A percentile compares a stretch with the other conserved stretches of the same genome.
Evolutionary conservation across 2,888 invertebrate genomes (phyloP).

Genomic region (Oasisia sp.): DNA sequence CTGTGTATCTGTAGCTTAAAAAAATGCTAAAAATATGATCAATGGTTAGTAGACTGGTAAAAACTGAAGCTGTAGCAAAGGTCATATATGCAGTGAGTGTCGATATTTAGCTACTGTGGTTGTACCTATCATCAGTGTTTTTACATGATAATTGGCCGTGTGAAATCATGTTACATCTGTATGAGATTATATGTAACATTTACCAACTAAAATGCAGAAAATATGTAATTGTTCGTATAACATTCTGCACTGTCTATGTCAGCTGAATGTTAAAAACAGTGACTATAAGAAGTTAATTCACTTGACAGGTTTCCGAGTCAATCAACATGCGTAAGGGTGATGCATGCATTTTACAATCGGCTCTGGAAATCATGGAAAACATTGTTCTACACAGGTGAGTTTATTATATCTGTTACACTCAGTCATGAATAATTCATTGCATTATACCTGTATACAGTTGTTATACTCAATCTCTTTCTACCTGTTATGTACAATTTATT

Average conservation of each 20-base stretch:
- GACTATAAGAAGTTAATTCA: not conserved
- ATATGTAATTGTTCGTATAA: not conserved
- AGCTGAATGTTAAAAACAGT: not conserved
- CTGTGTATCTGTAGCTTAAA: not conserved
- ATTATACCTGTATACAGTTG: not conserved
- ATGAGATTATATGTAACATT: not conserved
- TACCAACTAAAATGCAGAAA: not conserved
- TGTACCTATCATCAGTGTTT: not conserved
- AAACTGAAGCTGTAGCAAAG: not conserved
- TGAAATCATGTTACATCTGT: not conserved
- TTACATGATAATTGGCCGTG: not conserved
- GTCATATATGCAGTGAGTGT: not conserved
- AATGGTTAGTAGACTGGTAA: not conserved
- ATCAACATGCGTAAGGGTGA: constrained; percentile 64
- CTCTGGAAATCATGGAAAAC: constrained; percentile 90
- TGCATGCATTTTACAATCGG: constrained; percentile 83
- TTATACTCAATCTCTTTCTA: not conserved
- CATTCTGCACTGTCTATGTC: not conserved
- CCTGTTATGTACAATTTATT: too few relatives aligned
- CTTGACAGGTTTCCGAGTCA: constrained; percentile 18
- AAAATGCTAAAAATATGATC: not conserved
- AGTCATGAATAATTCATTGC: not conserved
- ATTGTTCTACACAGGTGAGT: constrained; percentile 85
- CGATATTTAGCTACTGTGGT: not conserved
- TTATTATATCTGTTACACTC: not conserved